A percentile compares a stretch with the other conserved stretches of the same genome.
phyloP scores from a whole-genome alignment of 2,797 vertebrate genomes.

The Acestrorhynchus altus region DNA sequence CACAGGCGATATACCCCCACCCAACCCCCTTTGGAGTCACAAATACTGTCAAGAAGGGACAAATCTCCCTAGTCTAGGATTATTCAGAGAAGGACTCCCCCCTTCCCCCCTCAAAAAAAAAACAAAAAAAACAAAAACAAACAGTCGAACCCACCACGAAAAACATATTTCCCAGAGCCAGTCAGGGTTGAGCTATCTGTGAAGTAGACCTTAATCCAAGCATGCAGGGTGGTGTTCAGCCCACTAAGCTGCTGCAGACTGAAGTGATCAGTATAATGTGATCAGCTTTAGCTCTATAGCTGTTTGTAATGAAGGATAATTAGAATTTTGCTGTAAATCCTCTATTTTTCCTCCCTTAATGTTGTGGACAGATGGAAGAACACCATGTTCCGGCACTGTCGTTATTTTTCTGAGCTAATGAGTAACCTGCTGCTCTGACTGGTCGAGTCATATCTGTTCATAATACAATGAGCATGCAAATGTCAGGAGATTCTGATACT shows the following conservation, averaged over 20 bases:
- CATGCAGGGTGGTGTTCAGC: constrained; percentile 19
- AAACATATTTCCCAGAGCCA: constrained; percentile 37
- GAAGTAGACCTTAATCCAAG: constrained; percentile 39
- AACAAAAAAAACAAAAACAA: neutral
- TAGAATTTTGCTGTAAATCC: constrained; percentile 66
- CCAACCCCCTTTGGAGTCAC: neutral
- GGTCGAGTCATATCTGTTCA: neutral
- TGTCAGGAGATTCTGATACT: neutral
- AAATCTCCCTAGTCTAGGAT: constrained; percentile 14
- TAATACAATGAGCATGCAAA: neutral
- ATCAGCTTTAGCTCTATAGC: constrained; percentile 65
- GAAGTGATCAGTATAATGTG: constrained; percentile 69
- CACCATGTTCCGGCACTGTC: neutral
- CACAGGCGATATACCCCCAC: neutral
- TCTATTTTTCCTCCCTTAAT: neutral
- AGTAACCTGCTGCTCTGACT: neutral
- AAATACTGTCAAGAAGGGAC: neutral
- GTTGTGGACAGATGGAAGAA: constrained; percentile 42
- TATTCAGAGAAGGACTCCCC: constrained; percentile 18
- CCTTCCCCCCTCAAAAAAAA: too few relatives aligned
- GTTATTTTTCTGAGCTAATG: neutral
- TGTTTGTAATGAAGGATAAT: constrained; percentile 74
- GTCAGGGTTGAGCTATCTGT: neutral
- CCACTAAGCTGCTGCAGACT: constrained; percentile 66
- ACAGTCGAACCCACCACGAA: constrained; percentile 11